Evolutionary conservation across 2,797 vertebrate species (phyloP), one percentile per base, ranked within the genome.

Genomic region (Sebastes minor): DNA sequence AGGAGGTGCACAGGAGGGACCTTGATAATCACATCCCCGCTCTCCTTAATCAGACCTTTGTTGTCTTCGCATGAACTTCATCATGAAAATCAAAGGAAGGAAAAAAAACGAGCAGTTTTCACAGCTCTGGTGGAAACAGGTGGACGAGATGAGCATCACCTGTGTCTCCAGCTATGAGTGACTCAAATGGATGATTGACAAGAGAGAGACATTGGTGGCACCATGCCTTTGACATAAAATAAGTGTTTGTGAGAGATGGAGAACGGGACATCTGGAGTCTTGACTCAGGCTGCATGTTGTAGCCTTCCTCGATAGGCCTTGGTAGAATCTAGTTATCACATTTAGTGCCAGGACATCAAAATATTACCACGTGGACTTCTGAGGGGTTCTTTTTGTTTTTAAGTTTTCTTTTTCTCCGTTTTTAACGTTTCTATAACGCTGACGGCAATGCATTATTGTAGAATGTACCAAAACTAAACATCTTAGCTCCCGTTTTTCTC

Each of bases 401-500:
- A 65, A 60, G 63, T 84, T 81, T 84, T 71, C 1, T 87, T 35
- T 35, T 78, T 25, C 75, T 82, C 76, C 30, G 72, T 86, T 84
- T 71, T 38, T 90, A 91, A 92, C 74, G 9, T 86, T 89, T 91
- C 75, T 91, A 65, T 90, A 78, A 92, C 86, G 81, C 86, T 78
- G 85, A 88, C 35, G 53, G 87, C 84, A 85, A 89, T 89, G 89
- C 85, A 88, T 93, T 90, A 85, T 91, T 84, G 72, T 93, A 94
- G 93, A 94, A 94, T 95, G 93, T 94, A 94, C 91, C 89, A 89
- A 88, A 91, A 91, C 80, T 85, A 88, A 91, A 92, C 86, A 82
- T 65, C 67, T 86, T 83, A 68, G 88, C 72, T 89, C 82, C 52
- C 33, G 33, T 72, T 88, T 85, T 79, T 80, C 64, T 87, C 61